These are phyloP conservation scores for Diogma glabrata DNA, from an alignment of 2,888 invertebrate genomes.

Conservation along the genomic window DNA sequence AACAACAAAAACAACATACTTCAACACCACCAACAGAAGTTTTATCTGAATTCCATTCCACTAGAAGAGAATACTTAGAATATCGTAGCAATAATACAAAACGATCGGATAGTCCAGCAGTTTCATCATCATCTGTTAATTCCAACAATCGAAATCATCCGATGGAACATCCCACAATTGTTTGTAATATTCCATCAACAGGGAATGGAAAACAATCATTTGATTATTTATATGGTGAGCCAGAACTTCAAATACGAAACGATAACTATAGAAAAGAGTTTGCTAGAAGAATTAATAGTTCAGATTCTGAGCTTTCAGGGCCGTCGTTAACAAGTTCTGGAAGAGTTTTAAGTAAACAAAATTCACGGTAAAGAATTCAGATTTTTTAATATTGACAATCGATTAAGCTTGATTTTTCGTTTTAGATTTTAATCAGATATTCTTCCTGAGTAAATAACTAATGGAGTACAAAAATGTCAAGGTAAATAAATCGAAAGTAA, in stretches of 20 bases:
- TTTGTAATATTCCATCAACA: conserved; percentile 14
- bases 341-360: background rate
- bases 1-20: background rate
- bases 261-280: conserved; percentile 65
- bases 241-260: conserved; percentile 15
- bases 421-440: no score
- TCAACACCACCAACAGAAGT: conserved; percentile 13
- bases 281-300: conserved; percentile 52
- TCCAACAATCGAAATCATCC: conserved; percentile 2
- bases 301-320: conserved; percentile 41
- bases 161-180: conserved; percentile 12
- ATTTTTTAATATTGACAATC: no score
- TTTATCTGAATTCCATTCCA: conserved; percentile 16
- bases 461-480: no score
- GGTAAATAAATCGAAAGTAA: no score
- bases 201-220: conserved; percentile 7
- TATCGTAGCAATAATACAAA: conserved; percentile 12
- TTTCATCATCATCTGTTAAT: background rate
- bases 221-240: background rate
- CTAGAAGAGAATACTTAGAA: conserved; percentile 17
- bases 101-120: conserved; percentile 2
- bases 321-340: background rate
- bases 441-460: no score
- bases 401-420: no score
- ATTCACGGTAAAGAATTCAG: background rate